A percentile compares a stretch with the other conserved stretches of the same genome.
Evolutionary conservation across 2,797 vertebrate genomes (phyloP).

Genomic region (Pantherophis vulpinus): DNA sequence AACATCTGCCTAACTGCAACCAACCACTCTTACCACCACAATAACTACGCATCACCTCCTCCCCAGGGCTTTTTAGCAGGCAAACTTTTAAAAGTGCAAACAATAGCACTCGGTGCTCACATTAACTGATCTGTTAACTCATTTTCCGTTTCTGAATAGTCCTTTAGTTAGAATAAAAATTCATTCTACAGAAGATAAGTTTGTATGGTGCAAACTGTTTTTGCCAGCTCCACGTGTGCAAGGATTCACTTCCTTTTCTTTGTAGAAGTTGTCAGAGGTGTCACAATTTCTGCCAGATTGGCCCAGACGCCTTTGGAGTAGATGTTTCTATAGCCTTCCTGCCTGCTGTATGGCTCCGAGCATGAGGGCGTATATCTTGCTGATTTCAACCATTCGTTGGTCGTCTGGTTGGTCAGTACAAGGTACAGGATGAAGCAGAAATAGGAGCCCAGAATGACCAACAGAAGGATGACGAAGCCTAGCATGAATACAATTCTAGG

Average conservation of each 20-base stretch:
- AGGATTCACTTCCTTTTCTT: constrained; percentile 52
- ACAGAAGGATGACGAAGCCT: constrained; percentile 88
- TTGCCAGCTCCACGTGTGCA: background rate
- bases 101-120: background rate
- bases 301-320: constrained; percentile 66
- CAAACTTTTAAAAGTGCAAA: background rate
- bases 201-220: background rate
- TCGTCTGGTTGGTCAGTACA: constrained; percentile 87
- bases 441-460: constrained; percentile 84
- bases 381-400: constrained; percentile 89
- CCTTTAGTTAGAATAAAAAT: background rate
- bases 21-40: background rate
- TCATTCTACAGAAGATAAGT: background rate
- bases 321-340: constrained; percentile 49
- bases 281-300: constrained; percentile 72
- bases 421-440: constrained; percentile 81
- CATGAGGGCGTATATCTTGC: constrained; percentile 47
- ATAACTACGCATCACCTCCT: fast-evolving
- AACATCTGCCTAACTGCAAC: background rate
- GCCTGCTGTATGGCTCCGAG: background rate
- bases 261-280: constrained; percentile 25
- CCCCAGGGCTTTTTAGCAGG: background rate
- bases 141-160: background rate
- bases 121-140: background rate
- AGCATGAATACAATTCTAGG: constrained; percentile 91